phyloP scores from a whole-genome alignment of 2,113 vertebrate species.

The Stigmatopora nigra region DNA sequence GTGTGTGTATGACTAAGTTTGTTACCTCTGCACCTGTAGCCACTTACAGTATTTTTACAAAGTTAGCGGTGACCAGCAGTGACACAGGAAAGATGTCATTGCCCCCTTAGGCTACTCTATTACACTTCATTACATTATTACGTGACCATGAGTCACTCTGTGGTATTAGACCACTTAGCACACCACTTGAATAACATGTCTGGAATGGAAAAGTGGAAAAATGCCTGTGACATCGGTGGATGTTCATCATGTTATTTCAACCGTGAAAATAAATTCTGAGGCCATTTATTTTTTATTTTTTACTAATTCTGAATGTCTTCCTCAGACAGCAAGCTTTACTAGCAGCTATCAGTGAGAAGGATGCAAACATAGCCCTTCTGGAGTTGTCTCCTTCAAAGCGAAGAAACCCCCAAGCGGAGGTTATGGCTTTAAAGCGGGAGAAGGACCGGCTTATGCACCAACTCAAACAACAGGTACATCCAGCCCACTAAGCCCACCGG shows the following conservation, averaged over 20 bases:
- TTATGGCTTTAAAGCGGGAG: constrained; percentile 88
- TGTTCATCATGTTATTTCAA: background rate
- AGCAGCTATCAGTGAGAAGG: constrained; percentile 95
- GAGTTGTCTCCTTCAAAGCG: constrained; percentile 89
- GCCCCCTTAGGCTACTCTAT: constrained; percentile 34
- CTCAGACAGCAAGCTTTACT: constrained; percentile 90
- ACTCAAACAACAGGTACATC: constrained; percentile 89
- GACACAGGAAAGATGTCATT: constrained; percentile 55
- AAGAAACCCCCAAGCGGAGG: constrained; percentile 90
- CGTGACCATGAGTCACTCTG: constrained; percentile 53
- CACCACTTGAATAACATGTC: constrained; percentile 64
- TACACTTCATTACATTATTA: constrained; percentile 44
- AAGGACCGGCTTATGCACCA: constrained; percentile 93
- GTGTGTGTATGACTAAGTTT: constrained; percentile 27
- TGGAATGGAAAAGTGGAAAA: constrained; percentile 15
- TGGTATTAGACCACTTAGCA: constrained; percentile 41
- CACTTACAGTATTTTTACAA: constrained; percentile 8
- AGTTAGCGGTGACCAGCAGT: constrained; percentile 29
- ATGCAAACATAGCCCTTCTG: constrained; percentile 92
- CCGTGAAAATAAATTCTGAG: background rate
- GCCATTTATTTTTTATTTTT: background rate
- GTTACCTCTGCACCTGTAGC: constrained; percentile 39
- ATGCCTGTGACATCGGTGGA: constrained; percentile 21
- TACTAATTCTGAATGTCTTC: constrained; percentile 6
- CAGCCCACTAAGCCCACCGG: constrained; percentile 14